Percentiles rank a stretch among this genome's conserved stretches.
Conservation (phyloP, 2,113 vertebrate genomes). For the Acrocephalus arundinaceus region DNA sequence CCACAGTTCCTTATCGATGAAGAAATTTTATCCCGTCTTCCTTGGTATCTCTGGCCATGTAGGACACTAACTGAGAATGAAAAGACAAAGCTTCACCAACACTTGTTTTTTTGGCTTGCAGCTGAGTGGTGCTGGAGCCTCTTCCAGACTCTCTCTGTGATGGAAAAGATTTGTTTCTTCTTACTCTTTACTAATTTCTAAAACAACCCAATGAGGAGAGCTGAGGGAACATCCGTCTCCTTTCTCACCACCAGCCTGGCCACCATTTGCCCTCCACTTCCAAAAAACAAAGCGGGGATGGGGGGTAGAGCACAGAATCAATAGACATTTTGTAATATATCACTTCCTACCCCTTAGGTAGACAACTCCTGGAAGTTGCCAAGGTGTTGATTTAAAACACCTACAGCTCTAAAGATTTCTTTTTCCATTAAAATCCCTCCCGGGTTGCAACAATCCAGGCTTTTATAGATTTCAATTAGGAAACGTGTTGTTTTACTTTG, state of each 20-base stretch:
- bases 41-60: neutral
- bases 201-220: neutral
- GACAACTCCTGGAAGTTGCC: neutral
- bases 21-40: neutral
- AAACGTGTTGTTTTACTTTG: neutral
- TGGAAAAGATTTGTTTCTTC: neutral
- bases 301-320: neutral
- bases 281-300: neutral
- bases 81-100: neutral
- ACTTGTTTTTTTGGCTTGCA: neutral
- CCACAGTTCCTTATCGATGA: neutral
- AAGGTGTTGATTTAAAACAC: neutral
- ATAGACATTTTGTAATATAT: neutral
- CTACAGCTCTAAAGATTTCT: neutral
- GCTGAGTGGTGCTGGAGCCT: neutral
- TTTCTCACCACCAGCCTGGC: neutral
- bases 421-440: neutral
- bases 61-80: neutral
- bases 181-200: neutral
- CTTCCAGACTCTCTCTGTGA: neutral
- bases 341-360: neutral
- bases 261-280: neutral
- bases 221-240: neutral
- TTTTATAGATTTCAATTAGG: neutral
- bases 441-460: neutral